Conservation (phyloP, 2,797 vertebrate genomes). For the Manis pentadactyla region DNA sequence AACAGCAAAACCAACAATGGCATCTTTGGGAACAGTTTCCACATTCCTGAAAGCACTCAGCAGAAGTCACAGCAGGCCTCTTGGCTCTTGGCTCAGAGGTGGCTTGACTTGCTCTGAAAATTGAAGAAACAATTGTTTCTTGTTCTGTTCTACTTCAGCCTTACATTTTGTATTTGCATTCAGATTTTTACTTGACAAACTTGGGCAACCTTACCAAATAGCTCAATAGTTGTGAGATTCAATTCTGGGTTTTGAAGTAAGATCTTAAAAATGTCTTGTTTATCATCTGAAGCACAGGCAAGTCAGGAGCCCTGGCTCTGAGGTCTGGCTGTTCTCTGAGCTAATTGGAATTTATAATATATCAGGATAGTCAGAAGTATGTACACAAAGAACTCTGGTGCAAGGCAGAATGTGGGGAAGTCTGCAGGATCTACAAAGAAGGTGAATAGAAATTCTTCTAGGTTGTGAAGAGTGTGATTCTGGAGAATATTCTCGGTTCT, state of each 20-base stretch:
- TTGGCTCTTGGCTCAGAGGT: neutral
- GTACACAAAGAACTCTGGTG: accelerated
- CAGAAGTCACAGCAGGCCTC: neutral
- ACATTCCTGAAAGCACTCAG: neutral
- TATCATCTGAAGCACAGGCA: neutral
- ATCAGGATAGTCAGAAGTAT: neutral
- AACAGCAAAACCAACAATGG: neutral
- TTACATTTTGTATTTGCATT: neutral
- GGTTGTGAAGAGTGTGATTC: neutral
- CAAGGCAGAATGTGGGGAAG: neutral
- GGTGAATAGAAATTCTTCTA: no score
- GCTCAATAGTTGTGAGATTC: neutral
- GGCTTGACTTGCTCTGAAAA: neutral
- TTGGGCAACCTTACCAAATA: neutral
- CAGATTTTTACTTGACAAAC: neutral
- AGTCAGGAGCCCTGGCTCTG: neutral
- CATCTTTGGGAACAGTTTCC: neutral
- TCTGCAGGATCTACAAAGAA: neutral
- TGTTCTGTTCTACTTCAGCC: neutral
- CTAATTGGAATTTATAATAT: neutral
- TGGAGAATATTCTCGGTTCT: neutral
- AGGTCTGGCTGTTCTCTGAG: neutral
- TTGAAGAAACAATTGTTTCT: neutral
- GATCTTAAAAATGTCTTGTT: neutral
- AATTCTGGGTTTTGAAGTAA: neutral